phyloP scores from a whole-genome alignment of 2,797 vertebrate genomes.

The Anas flavirostris region DNA sequence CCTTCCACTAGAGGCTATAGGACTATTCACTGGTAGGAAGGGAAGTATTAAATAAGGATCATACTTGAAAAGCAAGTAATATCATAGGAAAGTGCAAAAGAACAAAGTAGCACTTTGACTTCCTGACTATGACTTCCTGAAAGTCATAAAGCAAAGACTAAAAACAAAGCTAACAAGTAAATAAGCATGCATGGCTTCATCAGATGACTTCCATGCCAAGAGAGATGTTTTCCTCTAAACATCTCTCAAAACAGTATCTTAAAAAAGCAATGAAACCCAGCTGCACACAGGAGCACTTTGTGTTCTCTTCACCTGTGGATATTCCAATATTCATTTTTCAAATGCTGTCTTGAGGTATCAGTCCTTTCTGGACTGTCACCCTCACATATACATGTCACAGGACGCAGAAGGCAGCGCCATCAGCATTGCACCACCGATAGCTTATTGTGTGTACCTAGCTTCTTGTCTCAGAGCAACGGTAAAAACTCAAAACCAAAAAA shows the following conservation, averaged over 20 bases:
- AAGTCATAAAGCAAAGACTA: neutral
- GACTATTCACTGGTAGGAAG: neutral
- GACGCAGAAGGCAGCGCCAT: neutral
- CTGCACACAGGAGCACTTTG: neutral
- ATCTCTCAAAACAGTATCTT: neutral
- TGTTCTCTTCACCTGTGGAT: neutral
- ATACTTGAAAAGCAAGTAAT: neutral
- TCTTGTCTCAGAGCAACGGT: neutral
- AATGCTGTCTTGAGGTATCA: neutral
- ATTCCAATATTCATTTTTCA: neutral
- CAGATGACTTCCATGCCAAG: neutral
- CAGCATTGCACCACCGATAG: neutral
- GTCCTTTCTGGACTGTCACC: neutral
- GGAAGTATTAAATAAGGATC: neutral
- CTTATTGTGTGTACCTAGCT: neutral
- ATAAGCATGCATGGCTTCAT: neutral
- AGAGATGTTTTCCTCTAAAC: neutral
- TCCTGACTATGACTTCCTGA: neutral
- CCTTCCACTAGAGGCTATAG: neutral
- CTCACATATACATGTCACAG: neutral
- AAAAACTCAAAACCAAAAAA: neutral
- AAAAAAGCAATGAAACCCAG: neutral
- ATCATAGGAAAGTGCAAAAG: neutral
- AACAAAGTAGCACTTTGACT: neutral
- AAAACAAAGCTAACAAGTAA: neutral